These are phyloP conservation scores for Silvanus unidentatus DNA, from an alignment of 2,888 invertebrate genomes.

Conservation along the genomic window DNA sequence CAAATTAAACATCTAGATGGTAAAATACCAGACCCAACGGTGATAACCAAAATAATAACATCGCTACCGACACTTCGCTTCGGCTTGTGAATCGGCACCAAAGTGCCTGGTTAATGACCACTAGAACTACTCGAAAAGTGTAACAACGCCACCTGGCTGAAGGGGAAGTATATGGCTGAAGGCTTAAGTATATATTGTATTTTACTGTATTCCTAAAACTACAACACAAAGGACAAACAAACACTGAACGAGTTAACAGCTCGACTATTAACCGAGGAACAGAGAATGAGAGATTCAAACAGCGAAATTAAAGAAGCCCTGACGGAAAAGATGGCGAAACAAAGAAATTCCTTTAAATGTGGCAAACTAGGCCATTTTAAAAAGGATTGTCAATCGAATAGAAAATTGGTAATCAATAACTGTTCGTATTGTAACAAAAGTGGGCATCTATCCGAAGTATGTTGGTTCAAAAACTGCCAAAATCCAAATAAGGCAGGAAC, in stretches of 20 bases:
- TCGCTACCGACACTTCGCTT: constrained; percentile 18
- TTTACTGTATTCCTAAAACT: no score
- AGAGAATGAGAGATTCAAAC: constrained; percentile 12
- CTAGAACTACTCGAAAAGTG: no score
- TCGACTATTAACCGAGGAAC: constrained; percentile 17
- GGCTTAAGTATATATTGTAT: no score
- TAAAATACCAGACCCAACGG: constrained; percentile 18
- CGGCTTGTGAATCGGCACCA: constrained; percentile 22
- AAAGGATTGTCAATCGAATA: constrained; percentile 9
- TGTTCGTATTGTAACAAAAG: constrained; percentile 7
- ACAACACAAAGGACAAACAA: constrained; percentile 20
- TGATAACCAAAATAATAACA: constrained; percentile 20
- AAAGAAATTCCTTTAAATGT: constrained; percentile 7
- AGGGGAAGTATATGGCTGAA: no score
- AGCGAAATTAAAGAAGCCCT: constrained; percentile 9
- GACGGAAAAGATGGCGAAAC: constrained; percentile 3
- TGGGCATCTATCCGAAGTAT: constrained; percentile 9
- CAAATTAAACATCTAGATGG: constrained; percentile 17
- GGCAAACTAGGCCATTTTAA: constrained; percentile 9
- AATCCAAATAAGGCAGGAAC: neutral
- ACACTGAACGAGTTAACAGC: constrained; percentile 21
- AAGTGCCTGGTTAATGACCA: no score
- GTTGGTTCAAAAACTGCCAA: constrained; percentile 13
- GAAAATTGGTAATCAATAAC: constrained; percentile 4
- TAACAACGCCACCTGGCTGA: no score